Evolutionary conservation across 2,113 vertebrate genomes (phyloP).

Genomic region (Pollachius pollachius): DNA sequence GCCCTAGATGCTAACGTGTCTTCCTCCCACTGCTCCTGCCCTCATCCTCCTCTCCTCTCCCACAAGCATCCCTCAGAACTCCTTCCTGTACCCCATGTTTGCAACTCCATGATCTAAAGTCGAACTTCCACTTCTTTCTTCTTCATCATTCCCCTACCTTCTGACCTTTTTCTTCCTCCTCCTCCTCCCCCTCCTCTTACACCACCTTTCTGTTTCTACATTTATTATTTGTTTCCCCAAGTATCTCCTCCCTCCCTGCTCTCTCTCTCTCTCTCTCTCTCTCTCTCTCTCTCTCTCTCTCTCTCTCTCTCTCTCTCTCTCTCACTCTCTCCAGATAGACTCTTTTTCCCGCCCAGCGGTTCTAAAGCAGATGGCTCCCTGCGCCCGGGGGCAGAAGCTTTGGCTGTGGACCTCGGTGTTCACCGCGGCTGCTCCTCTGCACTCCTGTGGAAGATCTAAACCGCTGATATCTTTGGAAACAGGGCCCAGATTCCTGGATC

Average conservation of each 20-base stretch:
- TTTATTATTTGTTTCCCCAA: neutral
- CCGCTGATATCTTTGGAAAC: conserved; percentile 58
- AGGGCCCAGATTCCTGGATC: conserved; percentile 43
- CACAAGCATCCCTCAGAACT: neutral
- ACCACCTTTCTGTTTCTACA: neutral
- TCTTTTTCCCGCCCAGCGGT: conserved; percentile 58
- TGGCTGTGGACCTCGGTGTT: conserved; percentile 62
- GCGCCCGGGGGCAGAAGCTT: conserved; percentile 64
- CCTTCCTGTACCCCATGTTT: too few species aligned
- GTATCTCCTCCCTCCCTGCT: conserved; percentile 21
- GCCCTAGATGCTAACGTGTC: neutral
- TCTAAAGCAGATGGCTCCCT: conserved; percentile 71
- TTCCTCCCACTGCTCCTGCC: neutral
- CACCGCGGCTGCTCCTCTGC: conserved; percentile 49
- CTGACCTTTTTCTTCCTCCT: too few species aligned
- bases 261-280: neutral
- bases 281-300: conserved; percentile 19
- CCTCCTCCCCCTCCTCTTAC: too few species aligned
- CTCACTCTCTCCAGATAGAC: conserved; percentile 62
- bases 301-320: conserved; percentile 48
- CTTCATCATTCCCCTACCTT: too few species aligned
- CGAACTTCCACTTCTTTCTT: too few species aligned
- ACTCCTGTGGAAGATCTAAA: conserved; percentile 60
- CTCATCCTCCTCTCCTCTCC: neutral
- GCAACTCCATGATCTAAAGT: too few species aligned